Percentiles rank a stretch among this genome's conserved stretches.
phyloP scores from a whole-genome alignment of 2,113 vertebrate genomes.

The Colinus virginianus region DNA sequence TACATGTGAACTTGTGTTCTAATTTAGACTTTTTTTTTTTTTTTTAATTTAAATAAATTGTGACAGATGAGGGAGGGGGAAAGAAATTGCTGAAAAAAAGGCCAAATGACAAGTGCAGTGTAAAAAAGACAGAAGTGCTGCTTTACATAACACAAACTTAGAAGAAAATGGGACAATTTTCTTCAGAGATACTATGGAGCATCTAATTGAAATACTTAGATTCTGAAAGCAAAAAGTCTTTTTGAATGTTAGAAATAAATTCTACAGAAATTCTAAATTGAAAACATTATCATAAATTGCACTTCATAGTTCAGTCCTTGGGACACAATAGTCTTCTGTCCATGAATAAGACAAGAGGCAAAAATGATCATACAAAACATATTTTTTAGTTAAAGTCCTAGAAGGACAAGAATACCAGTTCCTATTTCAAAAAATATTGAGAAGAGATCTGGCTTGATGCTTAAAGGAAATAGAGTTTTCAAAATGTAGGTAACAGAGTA shows the following conservation, averaged over 20 bases:
- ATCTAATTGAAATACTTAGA: neutral
- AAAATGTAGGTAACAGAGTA: neutral
- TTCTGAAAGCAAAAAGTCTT: neutral
- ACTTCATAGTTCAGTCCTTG: neutral
- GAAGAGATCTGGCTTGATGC: neutral
- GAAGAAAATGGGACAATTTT: neutral
- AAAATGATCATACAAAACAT: neutral
- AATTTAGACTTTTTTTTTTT: neutral
- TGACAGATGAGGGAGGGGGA: neutral
- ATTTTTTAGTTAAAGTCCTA: neutral
- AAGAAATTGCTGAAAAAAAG: neutral
- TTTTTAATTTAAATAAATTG: neutral
- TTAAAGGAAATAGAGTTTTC: neutral
- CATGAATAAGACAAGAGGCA: neutral
- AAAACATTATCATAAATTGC: constrained; percentile 15
- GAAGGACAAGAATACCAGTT: neutral
- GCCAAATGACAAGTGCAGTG: neutral
- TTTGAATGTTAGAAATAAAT: neutral
- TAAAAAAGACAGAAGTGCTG: neutral
- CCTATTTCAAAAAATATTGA: constrained; percentile 16
- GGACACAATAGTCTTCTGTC: neutral
- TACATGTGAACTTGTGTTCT: neutral
- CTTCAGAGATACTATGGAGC: neutral
- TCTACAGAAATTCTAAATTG: neutral
- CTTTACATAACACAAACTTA: neutral